phyloP scores from a whole-genome alignment of 2,797 vertebrate genomes.

The Rhabdomys pumilio region DNA sequence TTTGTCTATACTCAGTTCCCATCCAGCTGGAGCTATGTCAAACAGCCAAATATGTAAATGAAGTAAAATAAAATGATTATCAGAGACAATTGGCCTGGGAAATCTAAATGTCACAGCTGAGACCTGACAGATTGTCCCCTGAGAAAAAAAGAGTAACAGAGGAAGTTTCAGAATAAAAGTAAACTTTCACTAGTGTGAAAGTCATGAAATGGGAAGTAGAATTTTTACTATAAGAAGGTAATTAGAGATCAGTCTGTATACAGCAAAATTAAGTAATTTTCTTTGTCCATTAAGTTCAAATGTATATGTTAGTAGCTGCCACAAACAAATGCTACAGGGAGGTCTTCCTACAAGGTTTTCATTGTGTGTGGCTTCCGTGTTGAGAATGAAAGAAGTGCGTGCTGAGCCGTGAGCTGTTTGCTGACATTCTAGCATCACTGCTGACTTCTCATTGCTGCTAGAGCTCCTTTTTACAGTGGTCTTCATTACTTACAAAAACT shows the following conservation, averaged over 20 bases:
- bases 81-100: constrained; percentile 71
- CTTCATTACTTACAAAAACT: not conserved
- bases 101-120: constrained; percentile 55
- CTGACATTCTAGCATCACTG: not conserved
- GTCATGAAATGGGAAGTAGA: not conserved
- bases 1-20: not conserved
- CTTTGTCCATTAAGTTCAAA: not conserved
- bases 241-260: not conserved
- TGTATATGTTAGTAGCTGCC: not conserved
- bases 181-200: constrained; percentile 62
- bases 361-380: not conserved
- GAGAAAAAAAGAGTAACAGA: constrained; percentile 22
- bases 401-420: not conserved
- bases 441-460: not conserved
- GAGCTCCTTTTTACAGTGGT: not conserved
- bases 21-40: not conserved
- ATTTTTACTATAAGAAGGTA: constrained; percentile 30
- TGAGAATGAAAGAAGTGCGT: constrained; percentile 1
- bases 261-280: not conserved
- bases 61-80: constrained; percentile 54
- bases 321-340: not conserved
- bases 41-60: not conserved
- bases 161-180: not conserved
- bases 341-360: not conserved
- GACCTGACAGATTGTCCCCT: constrained; percentile 39